Base-by-base conservation (phyloP, 2,888 invertebrate species). In the Apamea monoglypha region DNA sequence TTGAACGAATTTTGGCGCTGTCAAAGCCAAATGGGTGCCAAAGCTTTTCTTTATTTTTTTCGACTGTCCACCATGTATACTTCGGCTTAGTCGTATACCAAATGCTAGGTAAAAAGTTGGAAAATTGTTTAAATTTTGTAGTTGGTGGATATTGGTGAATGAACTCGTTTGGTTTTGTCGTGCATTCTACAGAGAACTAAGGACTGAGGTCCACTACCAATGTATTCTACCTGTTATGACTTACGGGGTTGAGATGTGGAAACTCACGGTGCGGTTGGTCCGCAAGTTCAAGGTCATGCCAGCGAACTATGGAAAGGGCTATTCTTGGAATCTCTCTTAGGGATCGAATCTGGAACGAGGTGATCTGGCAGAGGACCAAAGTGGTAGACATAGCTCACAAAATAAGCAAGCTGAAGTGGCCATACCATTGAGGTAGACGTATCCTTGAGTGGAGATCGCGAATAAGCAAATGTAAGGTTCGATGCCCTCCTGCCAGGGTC, bases 1-100 rank as follows among this genome's bases (percentile, higher is more conserved):
- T 81, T 76, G 47, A 82, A 25, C 6, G 14, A 50, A 66, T 77
- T 71, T 76, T 47, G 8, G 8, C 25, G 53, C 53, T 71, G n/a
- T 71, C 47, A 82, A 77, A 71, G 61, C 66, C 32, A 53, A 70
- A 70, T 36, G 21, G 56, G 2, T 64, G 29, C 29, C 53, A 81
- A 63, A 50, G 53, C 8, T 16, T 75, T 75, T 40, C 10, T 70
- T 56, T 66, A 14, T 66, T 66, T 64, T 72, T 44, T 47, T 1
- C 0, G 25, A 16, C 14, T 16, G 18, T 44, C 18, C 2, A 18
- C 32, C 40, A 53, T 53, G 53, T 73, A 32, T 36, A 47, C 16
- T 53, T 76, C 25, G 2, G 14, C 8, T 47, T 50, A 40, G 36
- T 56, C 4, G 1, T 29, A 29, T 32, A 21, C 12, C 32, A 47